Base-by-base conservation (phyloP, 2,888 invertebrate species). In the Gnatocerus cornutus region DNA sequence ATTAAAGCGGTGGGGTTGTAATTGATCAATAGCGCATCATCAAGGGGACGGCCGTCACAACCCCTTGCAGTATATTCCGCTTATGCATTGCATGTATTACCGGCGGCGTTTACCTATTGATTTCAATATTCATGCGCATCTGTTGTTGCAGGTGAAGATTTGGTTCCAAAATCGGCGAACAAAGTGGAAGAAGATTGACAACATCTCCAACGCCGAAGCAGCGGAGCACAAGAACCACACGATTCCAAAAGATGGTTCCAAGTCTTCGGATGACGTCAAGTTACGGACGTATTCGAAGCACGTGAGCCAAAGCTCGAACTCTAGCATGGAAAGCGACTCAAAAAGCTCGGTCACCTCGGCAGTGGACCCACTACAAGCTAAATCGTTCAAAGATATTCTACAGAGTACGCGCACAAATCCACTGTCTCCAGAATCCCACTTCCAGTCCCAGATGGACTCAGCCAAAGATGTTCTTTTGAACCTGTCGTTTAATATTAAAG, bases 171-270 rank as follows among this genome's bases (percentile, higher is more conserved):
- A 95, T 83, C 89, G 97, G 84, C 86, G 92, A 65, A 92, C 92
- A 14, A 92, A 92, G 80, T 92, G 92, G 92, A 97, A 97, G 87
- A 97, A 97, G 84, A 96, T 96, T 84, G 97, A 97, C 86, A 96
- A 96, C 86, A 92, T 96, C 63, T 91, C 92, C 70, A 95, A 94
- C 83, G 92, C 95, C 12, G 96, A 96, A 84, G 94, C 93, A 1
- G 93, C 95, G 0, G 96, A 95, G 81, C 90, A 93, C 82, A 94
- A 94, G 81, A 91, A 86, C 74, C 86, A 86, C 73, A 80, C 77
- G 6, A 72, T 78, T 10, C 76, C 79, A 29, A 79, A 80, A 52
- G 80, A 81, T 33, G 77, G 77, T 10, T 74, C 73, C 29, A 76
- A 76, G 59, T 69, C 73, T n/a, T 62, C 46, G 16, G 72, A 69